Conservation (phyloP, 2,113 vertebrate species). For the Osmerus mordax region DNA sequence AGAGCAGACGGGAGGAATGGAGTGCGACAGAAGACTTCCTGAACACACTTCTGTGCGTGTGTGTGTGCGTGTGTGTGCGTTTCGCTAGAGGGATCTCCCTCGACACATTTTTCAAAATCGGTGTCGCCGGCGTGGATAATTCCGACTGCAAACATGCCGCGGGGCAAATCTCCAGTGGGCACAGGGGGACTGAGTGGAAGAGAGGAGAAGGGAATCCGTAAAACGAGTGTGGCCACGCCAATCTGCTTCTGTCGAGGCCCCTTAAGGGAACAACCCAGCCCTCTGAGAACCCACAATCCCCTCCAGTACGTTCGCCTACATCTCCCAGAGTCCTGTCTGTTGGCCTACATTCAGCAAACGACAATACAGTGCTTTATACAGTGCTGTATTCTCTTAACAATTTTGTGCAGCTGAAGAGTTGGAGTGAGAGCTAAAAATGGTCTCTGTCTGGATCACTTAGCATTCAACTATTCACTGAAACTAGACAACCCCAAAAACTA, state of each 20-base stretch:
- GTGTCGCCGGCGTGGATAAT: constrained; percentile 56
- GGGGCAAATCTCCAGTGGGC: constrained; percentile 15
- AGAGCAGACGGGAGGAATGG: neutral
- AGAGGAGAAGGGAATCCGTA: neutral
- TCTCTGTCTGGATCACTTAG: too few relatives aligned
- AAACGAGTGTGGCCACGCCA: neutral
- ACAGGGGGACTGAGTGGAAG: neutral
- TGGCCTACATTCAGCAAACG: neutral
- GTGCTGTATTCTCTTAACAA: neutral
- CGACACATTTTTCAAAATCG: constrained; percentile 53
- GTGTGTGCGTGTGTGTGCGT: neutral
- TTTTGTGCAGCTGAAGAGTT: neutral
- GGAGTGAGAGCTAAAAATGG: neutral
- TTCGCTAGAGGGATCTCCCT: constrained; percentile 28
- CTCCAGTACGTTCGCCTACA: too few relatives aligned
- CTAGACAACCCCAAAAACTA: neutral
- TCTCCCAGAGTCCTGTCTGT: neutral
- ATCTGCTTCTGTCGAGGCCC: neutral
- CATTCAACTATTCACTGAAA: neutral
- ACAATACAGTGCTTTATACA: too few relatives aligned
- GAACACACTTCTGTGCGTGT: neutral
- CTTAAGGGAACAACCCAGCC: neutral
- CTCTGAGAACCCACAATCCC: neutral
- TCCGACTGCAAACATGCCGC: constrained; percentile 53
- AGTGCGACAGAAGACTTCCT: neutral